phyloP scores from a whole-genome alignment of 2,797 vertebrate genomes.

The Gephyroberyx darwinii region DNA sequence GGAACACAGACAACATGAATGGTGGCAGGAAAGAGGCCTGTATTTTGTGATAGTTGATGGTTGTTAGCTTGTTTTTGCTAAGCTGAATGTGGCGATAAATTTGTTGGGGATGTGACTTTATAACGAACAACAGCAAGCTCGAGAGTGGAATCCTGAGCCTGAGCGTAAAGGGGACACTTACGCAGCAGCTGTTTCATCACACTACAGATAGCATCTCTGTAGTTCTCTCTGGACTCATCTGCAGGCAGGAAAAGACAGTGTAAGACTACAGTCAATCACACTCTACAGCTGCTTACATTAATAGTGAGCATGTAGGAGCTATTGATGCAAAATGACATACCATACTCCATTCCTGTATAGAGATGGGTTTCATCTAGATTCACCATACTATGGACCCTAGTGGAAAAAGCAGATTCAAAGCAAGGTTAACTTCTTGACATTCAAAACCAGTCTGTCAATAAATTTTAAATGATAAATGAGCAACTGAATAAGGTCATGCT shows the following conservation, averaged over 20 bases:
- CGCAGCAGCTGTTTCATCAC: constrained; percentile 92
- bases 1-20: constrained; percentile 2
- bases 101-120: neutral
- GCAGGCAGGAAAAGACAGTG: constrained; percentile 43
- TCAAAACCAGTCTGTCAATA: neutral
- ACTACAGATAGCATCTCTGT: constrained; percentile 88
- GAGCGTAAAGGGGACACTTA: constrained; percentile 79
- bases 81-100: neutral
- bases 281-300: neutral
- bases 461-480: no score
- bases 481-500: no score
- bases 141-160: neutral
- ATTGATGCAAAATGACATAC: constrained; percentile 69
- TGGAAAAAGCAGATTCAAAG: constrained; percentile 10
- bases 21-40: neutral
- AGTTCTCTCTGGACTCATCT: constrained; percentile 93
- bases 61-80: neutral
- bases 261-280: constrained; percentile 1
- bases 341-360: constrained; percentile 91
- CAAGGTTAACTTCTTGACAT: neutral
- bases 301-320: neutral
- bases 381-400: constrained; percentile 92
- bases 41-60: neutral
- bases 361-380: constrained; percentile 91
- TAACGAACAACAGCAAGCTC: neutral